Conservation (phyloP, 2,113 vertebrate species). For the Elgaria multicarinata region DNA sequence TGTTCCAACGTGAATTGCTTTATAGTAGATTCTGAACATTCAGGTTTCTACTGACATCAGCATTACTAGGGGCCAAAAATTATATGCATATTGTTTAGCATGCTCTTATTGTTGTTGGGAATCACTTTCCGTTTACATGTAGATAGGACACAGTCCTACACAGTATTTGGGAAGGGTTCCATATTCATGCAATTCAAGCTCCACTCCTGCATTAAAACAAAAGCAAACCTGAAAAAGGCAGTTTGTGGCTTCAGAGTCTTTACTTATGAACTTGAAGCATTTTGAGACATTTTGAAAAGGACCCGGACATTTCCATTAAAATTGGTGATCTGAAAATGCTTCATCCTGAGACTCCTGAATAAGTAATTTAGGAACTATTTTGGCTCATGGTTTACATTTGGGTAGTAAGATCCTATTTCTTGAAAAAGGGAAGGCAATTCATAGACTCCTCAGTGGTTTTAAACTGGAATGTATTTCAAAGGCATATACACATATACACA, state of each 20-base stretch:
- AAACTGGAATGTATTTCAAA: not conserved
- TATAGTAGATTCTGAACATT: not conserved
- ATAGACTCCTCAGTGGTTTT: not conserved
- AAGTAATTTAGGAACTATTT: not conserved
- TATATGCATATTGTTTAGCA: not conserved
- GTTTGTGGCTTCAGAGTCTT: not conserved
- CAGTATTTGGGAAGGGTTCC: not conserved
- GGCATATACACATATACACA: not conserved
- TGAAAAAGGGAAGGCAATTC: not conserved
- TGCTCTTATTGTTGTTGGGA: slow-evolving; percentile 18
- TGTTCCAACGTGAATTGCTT: not conserved
- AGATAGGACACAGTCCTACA: not conserved
- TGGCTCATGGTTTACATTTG: slow-evolving; percentile 4
- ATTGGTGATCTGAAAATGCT: not conserved
- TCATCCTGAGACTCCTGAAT: not conserved
- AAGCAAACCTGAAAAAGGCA: not conserved
- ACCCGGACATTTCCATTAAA: not conserved
- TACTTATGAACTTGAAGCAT: not conserved
- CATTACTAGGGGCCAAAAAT: not conserved
- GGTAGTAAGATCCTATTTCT: not conserved
- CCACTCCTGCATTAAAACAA: not conserved
- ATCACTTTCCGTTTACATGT: not conserved
- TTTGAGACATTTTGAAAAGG: not conserved
- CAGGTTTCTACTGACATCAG: not conserved
- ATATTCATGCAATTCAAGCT: not conserved